Percentiles rank a stretch among this genome's conserved stretches.
Conservation (phyloP, 2,888 invertebrate species). For the Octodonta nipae region DNA sequence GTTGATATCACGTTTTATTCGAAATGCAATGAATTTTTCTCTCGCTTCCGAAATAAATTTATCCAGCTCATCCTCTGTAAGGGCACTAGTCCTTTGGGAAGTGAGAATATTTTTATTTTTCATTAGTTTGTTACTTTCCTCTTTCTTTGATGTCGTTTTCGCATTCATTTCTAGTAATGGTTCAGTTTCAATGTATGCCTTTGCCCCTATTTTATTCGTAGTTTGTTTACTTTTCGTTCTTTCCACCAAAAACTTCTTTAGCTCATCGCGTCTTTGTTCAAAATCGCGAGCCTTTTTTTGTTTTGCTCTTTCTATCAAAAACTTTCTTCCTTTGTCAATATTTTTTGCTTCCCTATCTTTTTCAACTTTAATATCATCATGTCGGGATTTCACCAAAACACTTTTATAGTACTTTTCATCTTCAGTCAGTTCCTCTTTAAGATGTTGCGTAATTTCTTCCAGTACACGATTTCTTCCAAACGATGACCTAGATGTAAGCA, state of each 20-base stretch:
- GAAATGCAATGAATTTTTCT: conserved; percentile 18
- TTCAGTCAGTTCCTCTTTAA: conserved; percentile 24
- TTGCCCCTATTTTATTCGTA: no score
- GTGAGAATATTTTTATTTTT: conserved; percentile 25
- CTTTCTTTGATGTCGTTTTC: conserved; percentile 12
- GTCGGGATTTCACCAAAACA: conserved; percentile 1
- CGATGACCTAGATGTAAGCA: conserved; percentile 10
- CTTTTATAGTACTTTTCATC: conserved; percentile 23
- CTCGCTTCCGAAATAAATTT: conserved; percentile 23
- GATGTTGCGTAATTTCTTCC: conserved; percentile 26
- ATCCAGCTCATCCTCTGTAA: conserved; percentile 26
- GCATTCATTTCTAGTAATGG: conserved; percentile 6
- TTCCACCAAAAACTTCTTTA: conserved; percentile 10
- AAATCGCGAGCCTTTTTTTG: conserved; percentile 13
- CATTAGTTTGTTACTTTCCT: conserved; percentile 26
- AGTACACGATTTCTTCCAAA: conserved; percentile 19
- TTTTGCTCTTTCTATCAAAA: conserved; percentile 13
- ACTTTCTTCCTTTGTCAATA: conserved; percentile 10
- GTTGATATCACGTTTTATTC: no score
- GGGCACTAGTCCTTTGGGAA: conserved; percentile 20
- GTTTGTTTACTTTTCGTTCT: conserved; percentile 7
- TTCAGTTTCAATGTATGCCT: no score
- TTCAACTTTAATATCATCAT: background rate
- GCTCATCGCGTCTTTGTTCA: conserved; percentile 9
- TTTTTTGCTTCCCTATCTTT: conserved; percentile 8